Conservation (phyloP, 1,140 invertebrate species). For the Sesamia nonagrioides region DNA sequence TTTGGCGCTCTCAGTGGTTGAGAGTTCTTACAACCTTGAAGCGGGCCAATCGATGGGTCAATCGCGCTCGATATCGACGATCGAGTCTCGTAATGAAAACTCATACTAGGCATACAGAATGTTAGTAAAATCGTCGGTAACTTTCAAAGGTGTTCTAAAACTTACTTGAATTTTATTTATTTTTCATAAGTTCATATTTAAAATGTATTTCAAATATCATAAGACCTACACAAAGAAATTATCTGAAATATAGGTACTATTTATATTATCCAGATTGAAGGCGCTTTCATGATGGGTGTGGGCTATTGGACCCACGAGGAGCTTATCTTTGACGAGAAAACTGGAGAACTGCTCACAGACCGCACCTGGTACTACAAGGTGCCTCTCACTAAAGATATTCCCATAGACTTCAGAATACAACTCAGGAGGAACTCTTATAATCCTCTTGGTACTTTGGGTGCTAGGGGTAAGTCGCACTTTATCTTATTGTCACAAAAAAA, state of each 20-base stretch:
- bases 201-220: too few relatives aligned
- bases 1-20: too few relatives aligned
- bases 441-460: constrained; percentile 90
- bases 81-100: too few relatives aligned
- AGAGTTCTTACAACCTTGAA: too few relatives aligned
- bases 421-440: constrained; percentile 91
- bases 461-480: constrained; percentile 90
- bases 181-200: too few relatives aligned
- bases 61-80: too few relatives aligned
- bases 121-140: too few relatives aligned
- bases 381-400: constrained; percentile 58
- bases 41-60: too few relatives aligned
- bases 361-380: constrained; percentile 92
- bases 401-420: constrained; percentile 89
- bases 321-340: constrained; percentile 89
- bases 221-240: neutral
- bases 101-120: too few relatives aligned
- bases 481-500: neutral
- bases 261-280: constrained; percentile 86
- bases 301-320: constrained; percentile 93
- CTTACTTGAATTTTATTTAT: too few relatives aligned
- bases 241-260: neutral
- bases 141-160: too few relatives aligned
- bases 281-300: constrained; percentile 94
- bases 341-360: constrained; percentile 90